Evolutionary conservation across 1,140 invertebrate genomes (phyloP), one percentile per base, ranked within the genome.

Genomic region (Araneus ventricosus): DNA sequence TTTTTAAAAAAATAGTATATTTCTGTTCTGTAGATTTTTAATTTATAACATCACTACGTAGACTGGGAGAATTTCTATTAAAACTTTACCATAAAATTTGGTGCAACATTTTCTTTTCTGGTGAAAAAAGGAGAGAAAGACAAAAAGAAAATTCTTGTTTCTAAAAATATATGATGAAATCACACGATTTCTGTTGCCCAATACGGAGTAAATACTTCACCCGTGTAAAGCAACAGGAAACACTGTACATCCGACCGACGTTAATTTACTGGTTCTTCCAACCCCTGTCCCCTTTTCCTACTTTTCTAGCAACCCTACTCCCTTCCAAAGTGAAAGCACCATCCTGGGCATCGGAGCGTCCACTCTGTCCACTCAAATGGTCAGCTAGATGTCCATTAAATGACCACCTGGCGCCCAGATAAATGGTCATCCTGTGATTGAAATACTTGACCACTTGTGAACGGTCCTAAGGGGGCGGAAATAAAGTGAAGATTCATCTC

Each of bases 351-450:
- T 80, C 45, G n/a, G 34, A 88, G 59, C 86, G 86, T 90, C 89
- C 79, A 22, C 45, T 61, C 14, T 75, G 79, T 85, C 61, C 90
- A 91, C 90, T 85, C 37, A 61, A 85, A 85, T 91, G 59, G 45
- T 84, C 91, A 41, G 84, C n/a, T 85, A 63, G 82, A 52, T 93
- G 84, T 93, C 91, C 91, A 93, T 93, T 88, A 93, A 87, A 88
- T 80, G 91, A 59, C 91, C 91, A 93, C 91, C 91, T 93, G 91
- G 84, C 85, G 27, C 45, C 67, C 41, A 75, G 82, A 93, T 93
- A 93, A 93, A 93, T 93, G 91, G 85, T 61, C 84, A 59, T 80
- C 84, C 84, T 52, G 84, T 87, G 91, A 88, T 88, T 93, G 84
- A 87, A 88, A 22, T 67, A 39, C 27, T 67, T 80, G 67, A 87